These are phyloP conservation scores for Eristalis tenax DNA, from an alignment of 2,888 invertebrate genomes.

Conservation along the genomic window DNA sequence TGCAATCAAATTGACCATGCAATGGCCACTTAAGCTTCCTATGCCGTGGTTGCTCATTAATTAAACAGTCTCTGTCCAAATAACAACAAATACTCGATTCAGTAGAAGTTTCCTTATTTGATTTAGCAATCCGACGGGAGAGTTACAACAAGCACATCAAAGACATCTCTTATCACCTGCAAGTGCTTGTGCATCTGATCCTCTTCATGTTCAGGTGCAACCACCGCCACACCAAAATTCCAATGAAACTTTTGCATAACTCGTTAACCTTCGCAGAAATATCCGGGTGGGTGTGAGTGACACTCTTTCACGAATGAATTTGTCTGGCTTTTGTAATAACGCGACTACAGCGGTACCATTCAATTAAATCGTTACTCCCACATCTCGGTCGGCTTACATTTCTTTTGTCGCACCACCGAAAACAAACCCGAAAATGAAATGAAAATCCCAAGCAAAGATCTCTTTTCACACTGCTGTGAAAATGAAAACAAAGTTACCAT, in stretches of 20 bases:
- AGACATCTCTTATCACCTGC: background rate
- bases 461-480: constrained; percentile 7
- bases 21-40: background rate
- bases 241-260: background rate
- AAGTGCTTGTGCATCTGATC: background rate
- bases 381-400: constrained; percentile 20
- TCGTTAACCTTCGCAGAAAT: background rate
- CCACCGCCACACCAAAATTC: background rate
- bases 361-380: background rate
- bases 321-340: background rate
- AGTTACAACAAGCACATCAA: background rate
- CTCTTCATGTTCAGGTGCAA: background rate
- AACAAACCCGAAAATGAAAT: background rate
- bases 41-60: background rate
- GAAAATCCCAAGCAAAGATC: background rate
- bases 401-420: background rate
- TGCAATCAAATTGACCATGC: background rate
- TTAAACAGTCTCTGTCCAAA: too few relatives aligned
- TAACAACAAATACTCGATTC: too few relatives aligned
- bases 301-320: background rate
- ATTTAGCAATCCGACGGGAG: background rate
- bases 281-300: background rate
- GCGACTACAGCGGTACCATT: background rate
- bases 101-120: background rate
- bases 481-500: constrained; percentile 16